These are phyloP conservation scores for Sus cebifrons DNA, from an alignment of 2,797 vertebrate species.

Conservation along the genomic window DNA sequence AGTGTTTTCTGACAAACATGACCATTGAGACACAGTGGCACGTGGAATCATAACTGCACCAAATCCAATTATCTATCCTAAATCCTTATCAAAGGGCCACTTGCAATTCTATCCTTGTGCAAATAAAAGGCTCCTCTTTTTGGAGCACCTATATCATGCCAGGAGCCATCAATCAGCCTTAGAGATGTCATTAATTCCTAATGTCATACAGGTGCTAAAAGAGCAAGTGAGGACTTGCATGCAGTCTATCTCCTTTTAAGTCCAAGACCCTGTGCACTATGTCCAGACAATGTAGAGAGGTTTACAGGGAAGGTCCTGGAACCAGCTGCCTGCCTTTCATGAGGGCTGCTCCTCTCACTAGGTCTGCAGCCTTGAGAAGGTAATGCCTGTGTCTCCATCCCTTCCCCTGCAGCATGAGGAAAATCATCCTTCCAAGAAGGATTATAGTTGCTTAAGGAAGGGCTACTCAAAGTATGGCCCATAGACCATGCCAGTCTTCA, in stretches of 20 bases:
- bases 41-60: slow-evolving; percentile 21
- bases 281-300: not conserved
- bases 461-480: not conserved
- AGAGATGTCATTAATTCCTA: slow-evolving; percentile 36
- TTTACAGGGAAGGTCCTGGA: not conserved
- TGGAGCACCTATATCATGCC: not conserved
- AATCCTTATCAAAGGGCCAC: slow-evolving; percentile 51
- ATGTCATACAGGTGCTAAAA: slow-evolving; percentile 48
- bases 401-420: not conserved
- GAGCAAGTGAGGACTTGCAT: slow-evolving; percentile 7
- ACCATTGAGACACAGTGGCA: slow-evolving; percentile 2
- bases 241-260: not conserved
- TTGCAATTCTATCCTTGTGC: slow-evolving; percentile 37
- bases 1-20: slow-evolving; percentile 52
- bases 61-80: slow-evolving; percentile 58
- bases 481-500: rapidly evolving
- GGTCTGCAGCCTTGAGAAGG: not conserved
- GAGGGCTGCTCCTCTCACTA: not conserved
- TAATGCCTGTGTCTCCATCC: not conserved
- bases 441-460: not conserved
- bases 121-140: slow-evolving; percentile 72
- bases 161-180: slow-evolving; percentile 37
- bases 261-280: not conserved
- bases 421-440: not conserved
- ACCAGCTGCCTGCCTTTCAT: not conserved